Evolutionary conservation across 2,888 invertebrate species (phyloP).

Genomic region (Acrocera orbiculus): DNA sequence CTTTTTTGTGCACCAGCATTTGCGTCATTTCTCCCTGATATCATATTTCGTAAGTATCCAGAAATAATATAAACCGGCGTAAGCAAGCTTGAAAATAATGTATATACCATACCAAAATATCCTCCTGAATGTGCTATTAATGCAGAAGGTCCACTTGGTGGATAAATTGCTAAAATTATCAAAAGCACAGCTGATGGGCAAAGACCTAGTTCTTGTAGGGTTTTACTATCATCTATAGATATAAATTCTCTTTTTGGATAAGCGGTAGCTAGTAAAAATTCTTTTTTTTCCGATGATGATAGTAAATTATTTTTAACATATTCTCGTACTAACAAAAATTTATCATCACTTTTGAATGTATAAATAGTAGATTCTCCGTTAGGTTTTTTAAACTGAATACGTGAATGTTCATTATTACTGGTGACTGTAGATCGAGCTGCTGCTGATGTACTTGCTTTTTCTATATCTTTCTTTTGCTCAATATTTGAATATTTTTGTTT

Average conservation of each 20-base stretch:
- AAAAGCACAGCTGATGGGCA: conserved; percentile 60
- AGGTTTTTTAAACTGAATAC: conserved; percentile 74
- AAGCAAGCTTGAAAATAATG: conserved; percentile 24
- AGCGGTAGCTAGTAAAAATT: conserved; percentile 61
- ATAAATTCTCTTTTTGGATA: conserved; percentile 80
- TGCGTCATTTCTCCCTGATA: not conserved
- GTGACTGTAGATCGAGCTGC: not conserved
- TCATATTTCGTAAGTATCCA: conserved; percentile 16
- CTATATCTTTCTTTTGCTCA: not conserved
- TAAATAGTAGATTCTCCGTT: conserved; percentile 60
- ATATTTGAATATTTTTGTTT: conserved; percentile 28
- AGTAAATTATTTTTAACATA: conserved; percentile 25
- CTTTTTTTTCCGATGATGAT: conserved; percentile 27
- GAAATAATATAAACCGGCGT: conserved; percentile 23
- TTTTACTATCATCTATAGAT: conserved; percentile 70
- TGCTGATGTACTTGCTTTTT: conserved; percentile 5
- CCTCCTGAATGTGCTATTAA: conserved; percentile 10
- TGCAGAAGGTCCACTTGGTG: conserved; percentile 3
- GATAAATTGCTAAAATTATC: conserved; percentile 14
- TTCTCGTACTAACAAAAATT: conserved; percentile 37
- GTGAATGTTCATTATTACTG: conserved; percentile 33
- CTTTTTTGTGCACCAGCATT: conserved; percentile 17
- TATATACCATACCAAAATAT: conserved; percentile 18
- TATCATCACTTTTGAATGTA: conserved; percentile 49
- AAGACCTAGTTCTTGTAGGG: conserved; percentile 65